Percentiles rank a stretch among this genome's conserved stretches.
Conservation (phyloP, 2,797 vertebrate genomes). For the Fistularia commersonii region DNA sequence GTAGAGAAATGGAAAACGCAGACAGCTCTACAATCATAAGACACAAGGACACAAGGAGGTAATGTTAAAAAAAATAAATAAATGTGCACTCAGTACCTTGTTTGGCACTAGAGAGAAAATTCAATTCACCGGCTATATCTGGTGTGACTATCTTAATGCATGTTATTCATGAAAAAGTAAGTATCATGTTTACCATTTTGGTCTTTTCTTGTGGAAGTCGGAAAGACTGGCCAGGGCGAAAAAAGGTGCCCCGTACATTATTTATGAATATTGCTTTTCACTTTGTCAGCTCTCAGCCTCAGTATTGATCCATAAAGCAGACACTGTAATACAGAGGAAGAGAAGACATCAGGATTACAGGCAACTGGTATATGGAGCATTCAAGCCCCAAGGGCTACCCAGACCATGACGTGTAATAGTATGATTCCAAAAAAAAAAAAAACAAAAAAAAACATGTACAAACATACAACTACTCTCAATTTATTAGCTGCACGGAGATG, state of each 20-base stretch:
- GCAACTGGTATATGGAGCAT: conserved; percentile 18
- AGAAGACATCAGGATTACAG: conserved; percentile 11
- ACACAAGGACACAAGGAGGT: conserved; percentile 1
- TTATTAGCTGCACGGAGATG: no score
- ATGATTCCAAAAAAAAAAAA: no score
- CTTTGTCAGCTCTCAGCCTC: conserved; percentile 68
- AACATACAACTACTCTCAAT: no score
- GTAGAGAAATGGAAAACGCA: conserved; percentile 28
- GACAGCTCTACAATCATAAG: conserved; percentile 20
- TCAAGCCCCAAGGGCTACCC: background rate
- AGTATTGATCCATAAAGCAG: conserved; percentile 69
- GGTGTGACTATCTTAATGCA: background rate
- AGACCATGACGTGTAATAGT: no score
- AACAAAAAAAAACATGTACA: no score
- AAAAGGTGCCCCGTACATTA: conserved; percentile 69
- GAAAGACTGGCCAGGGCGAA: conserved; percentile 36
- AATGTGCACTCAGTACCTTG: background rate
- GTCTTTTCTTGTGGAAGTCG: conserved; percentile 33
- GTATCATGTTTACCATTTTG: conserved; percentile 12
- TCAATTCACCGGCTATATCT: background rate
- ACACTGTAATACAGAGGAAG: conserved; percentile 39
- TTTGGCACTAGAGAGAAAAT: no score
- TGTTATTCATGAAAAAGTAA: conserved; percentile 1
- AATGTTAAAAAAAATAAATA: conserved; percentile 17
- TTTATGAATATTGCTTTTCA: conserved; percentile 82